phyloP scores from a whole-genome alignment of 2,888 invertebrate genomes.

The Philaethria dido region DNA sequence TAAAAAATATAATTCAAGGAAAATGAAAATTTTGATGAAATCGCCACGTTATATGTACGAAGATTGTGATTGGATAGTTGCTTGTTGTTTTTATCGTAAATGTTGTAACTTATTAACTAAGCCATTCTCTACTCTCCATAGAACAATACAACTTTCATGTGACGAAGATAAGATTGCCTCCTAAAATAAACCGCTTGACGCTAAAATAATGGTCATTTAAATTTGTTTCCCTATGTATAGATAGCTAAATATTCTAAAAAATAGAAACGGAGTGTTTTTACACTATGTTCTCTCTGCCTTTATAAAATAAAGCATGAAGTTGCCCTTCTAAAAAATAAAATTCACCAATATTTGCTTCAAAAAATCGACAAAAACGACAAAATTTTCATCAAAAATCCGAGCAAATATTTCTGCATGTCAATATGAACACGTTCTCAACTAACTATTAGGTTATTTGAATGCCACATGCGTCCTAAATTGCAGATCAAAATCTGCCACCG shows the following conservation, averaged over 20 bases:
- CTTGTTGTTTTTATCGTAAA: not conserved
- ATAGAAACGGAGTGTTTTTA: too few relatives aligned
- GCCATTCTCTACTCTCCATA: not conserved
- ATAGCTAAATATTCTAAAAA: too few relatives aligned
- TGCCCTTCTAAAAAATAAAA: not conserved
- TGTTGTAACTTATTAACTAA: not conserved
- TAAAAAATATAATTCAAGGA: too few relatives aligned
- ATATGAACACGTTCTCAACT: slow-evolving; percentile 14
- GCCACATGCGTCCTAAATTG: slow-evolving; percentile 28
- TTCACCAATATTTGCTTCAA: not conserved
- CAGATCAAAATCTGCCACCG: slow-evolving; percentile 32
- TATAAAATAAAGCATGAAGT: too few relatives aligned
- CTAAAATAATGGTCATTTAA: not conserved
- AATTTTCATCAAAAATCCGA: not conserved
- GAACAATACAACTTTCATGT: not conserved
- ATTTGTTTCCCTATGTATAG: not conserved
- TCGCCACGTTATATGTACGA: not conserved
- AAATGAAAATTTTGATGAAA: not conserved
- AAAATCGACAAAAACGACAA: not conserved
- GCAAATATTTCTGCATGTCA: slow-evolving; percentile 14
- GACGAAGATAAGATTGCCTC: not conserved
- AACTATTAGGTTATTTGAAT: slow-evolving; percentile 24
- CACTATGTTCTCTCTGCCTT: too few relatives aligned
- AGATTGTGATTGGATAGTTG: not conserved
- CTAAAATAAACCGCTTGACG: not conserved